Evolutionary conservation across 1,140 invertebrate species (phyloP).

Genomic region (Monomorium pharaonis): DNA sequence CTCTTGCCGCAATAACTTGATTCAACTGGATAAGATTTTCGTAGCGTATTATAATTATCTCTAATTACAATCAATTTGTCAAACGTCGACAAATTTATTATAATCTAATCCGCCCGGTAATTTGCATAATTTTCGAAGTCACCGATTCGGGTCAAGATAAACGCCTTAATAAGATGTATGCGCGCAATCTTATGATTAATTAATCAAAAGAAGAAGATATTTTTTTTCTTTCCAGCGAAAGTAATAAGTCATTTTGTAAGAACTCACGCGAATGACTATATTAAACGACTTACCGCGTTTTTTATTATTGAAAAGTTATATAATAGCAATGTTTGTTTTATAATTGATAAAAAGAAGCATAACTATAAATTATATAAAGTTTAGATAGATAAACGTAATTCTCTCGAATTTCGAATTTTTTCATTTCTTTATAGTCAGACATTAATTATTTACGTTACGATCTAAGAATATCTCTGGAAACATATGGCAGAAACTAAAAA

Average conservation of each 20-base stretch:
- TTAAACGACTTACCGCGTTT: background rate
- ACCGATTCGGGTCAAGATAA: slow-evolving; percentile 49
- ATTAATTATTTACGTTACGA: background rate
- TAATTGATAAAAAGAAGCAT: too few species aligned
- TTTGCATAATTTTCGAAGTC: slow-evolving; percentile 58
- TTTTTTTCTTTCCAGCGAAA: slow-evolving; percentile 16
- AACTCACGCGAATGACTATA: background rate
- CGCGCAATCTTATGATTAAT: slow-evolving; percentile 45
- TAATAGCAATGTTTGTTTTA: background rate
- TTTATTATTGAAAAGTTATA: background rate
- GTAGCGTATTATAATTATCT: slow-evolving; percentile 19
- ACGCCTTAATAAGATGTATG: slow-evolving; percentile 48
- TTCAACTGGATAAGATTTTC: slow-evolving; percentile 5
- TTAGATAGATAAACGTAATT: background rate
- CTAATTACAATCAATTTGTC: slow-evolving; percentile 48
- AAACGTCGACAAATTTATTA: slow-evolving; percentile 57
- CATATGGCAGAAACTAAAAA: background rate
- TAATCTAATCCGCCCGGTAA: slow-evolving; percentile 25
- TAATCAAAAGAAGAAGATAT: slow-evolving; percentile 15
- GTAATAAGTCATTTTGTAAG: slow-evolving; percentile 25
- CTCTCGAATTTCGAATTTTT: background rate
- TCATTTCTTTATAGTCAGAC: background rate
- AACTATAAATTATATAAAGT: slow-evolving; percentile 7
- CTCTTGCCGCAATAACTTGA: background rate
- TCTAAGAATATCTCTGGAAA: background rate